Evolutionary conservation across 2,113 vertebrate species (phyloP), one percentile per base, ranked within the genome.

Genomic region (Pongo abelii): DNA sequence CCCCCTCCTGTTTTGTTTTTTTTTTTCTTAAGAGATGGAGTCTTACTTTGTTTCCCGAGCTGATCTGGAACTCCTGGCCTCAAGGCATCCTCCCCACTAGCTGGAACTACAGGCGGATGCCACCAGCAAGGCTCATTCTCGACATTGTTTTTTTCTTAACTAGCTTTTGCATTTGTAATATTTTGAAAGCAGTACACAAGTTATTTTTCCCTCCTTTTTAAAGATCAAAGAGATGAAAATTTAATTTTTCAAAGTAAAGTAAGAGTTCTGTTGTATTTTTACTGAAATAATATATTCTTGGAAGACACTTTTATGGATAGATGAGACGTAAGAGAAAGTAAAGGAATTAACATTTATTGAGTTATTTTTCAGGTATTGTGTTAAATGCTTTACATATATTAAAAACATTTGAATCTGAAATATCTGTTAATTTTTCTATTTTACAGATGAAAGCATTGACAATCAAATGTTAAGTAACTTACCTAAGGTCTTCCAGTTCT

Each of bases 221-320:
- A 94, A 97, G 30, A 59, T 40, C 79, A n/a, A 57, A 94, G 38
- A 72, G 35, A 59, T 86, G 88, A 72, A 69, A 77, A 75, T 64
- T 92, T 86, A 61, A 57, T 69, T 79, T 96, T 89, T 93, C n/a
- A 43, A 35, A 93, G 30, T 13, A 79, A 86, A 81, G 22, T 81
- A 35, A 40, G 13, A 77, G 43, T 17, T 67, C 20, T 83, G 0
- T 74, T 94, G 16, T 57, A 61, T 80, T 96, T 95, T 94, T 50
- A 85, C 64, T 95, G 81, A 78, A 94, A 64, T 95, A 77, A 40
- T 74, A 83, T 96, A 59, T 89, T 96, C 1, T 91, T 96, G 57
- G 52, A 67, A 77, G 74, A 17, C 27, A 48, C 9, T 78, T 55
- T 96, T 59, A 61, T 84, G 38, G 70, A 30, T 69, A 57, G 92